Evolutionary conservation across 2,888 invertebrate species (phyloP), one percentile per base, ranked within the genome.

Genomic region (Seira ritae): DNA sequence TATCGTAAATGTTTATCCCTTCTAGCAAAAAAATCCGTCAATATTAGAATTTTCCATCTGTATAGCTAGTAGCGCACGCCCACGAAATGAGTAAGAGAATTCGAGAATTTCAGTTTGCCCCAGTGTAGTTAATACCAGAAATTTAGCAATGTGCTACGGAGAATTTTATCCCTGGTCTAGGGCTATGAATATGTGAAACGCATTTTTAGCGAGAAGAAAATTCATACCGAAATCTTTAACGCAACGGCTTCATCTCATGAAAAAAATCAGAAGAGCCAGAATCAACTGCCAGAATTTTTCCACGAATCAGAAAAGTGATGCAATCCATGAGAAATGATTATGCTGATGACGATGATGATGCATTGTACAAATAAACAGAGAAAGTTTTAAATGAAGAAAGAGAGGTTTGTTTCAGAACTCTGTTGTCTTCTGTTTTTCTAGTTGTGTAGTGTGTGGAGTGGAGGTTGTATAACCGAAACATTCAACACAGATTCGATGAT

Each of bases 281-380:
- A 10, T 6, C 20, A 19, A 10, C 12, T 15, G 17, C 17, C 62
- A 62, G 62, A 10, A 17, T n/a, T 67, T 19, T 67, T 60, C 19
- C 15, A 60, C 19, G 19, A 17, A 19, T 60, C 17, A 4, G 19
- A 19, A 60, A 60, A n/a, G 22, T 68, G 12, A 31, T 19, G n/a
- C 62, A 60, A 19, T 60, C n/a, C 19, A 4, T 69, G 50, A 22
- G 42, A 46, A 31, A 68, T 23, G 12, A 66, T 66, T 71, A 71
- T 17, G 60, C 12, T 60, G 60, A 65, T 65, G 62, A 75, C 65
- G 73, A 75, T 80, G 69, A 62, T 68, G 73, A 74, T 76, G 81
- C 76, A 82, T 82, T 82, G 81, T 82, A 67, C 24, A 82, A 82
- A 82, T 82, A 82, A 82, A 82, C 81, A 76, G 76, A 69, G 50